Evolutionary conservation across 1,140 invertebrate genomes (phyloP).

Genomic region (Popillia japonica): DNA sequence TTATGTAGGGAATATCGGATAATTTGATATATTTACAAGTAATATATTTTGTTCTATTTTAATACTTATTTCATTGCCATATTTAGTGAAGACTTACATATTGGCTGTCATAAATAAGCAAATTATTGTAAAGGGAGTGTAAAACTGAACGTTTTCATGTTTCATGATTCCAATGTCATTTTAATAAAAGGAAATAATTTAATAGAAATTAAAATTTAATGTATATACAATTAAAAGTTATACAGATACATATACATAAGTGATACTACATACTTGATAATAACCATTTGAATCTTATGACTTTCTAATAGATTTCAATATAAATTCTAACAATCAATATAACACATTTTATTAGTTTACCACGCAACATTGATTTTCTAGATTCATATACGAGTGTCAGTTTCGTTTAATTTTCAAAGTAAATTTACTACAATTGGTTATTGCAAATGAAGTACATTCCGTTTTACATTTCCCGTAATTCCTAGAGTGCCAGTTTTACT

Average conservation of each 20-base stretch:
- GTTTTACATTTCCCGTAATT: constrained; percentile 8
- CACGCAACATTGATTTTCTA: too few relatives aligned
- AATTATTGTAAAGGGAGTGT: constrained; percentile 12
- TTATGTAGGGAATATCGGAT: constrained; percentile 26
- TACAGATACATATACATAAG: too few relatives aligned
- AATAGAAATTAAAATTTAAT: too few relatives aligned
- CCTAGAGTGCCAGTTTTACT: constrained; percentile 10
- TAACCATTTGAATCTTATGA: too few relatives aligned
- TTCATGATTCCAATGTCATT: neutral
- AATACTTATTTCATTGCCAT: constrained; percentile 2
- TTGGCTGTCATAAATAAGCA: constrained; percentile 17
- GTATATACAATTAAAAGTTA: too few relatives aligned
- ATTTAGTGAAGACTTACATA: constrained; percentile 21
- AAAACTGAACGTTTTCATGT: constrained; percentile 15
- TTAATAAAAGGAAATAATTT: too few relatives aligned
- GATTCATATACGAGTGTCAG: neutral
- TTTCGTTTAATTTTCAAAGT: neutral
- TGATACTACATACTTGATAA: too few relatives aligned
- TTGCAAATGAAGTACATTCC: neutral
- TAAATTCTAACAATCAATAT: too few relatives aligned
- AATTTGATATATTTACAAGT: neutral
- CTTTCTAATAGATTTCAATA: too few relatives aligned
- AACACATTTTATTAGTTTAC: too few relatives aligned
- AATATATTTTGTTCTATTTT: neutral
- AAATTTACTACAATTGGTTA: neutral